phyloP scores from a whole-genome alignment of 2,113 vertebrate species.

The Mesocricetus auratus region DNA sequence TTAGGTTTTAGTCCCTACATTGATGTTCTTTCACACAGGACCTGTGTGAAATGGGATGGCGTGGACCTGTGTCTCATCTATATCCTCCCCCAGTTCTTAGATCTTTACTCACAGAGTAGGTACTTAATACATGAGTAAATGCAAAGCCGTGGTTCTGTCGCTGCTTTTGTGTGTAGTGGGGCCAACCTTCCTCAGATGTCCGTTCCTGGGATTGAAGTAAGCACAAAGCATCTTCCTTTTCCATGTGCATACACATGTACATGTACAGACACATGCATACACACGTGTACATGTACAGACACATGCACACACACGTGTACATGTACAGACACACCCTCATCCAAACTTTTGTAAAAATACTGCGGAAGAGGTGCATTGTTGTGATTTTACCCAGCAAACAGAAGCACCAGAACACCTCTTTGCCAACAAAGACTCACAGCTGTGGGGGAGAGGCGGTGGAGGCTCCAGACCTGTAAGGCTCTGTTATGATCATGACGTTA shows the following conservation, averaged over 20 bases:
- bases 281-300: background rate
- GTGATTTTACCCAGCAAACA: background rate
- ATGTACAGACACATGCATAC: background rate
- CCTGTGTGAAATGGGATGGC: background rate
- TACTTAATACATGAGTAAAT: background rate
- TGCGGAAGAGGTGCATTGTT: background rate
- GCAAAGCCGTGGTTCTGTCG: background rate
- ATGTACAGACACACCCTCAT: background rate
- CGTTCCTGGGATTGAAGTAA: background rate
- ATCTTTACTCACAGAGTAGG: background rate
- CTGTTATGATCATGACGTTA: no score
- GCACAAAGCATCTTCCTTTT: background rate
- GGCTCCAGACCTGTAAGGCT: background rate
- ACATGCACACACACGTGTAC: background rate
- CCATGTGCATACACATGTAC: background rate
- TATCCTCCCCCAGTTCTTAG: background rate
- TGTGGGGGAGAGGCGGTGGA: rapidly evolving
- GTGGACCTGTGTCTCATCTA: rapidly evolving
- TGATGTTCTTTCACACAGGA: background rate
- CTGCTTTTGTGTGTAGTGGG: background rate
- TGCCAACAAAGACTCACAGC: background rate
- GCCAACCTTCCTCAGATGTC: background rate
- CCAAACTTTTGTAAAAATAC: background rate
- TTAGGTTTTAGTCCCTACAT: no score
- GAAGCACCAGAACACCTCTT: background rate